phyloP scores from a whole-genome alignment of 2,888 invertebrate genomes.

The Chloroclystis v-ata region DNA sequence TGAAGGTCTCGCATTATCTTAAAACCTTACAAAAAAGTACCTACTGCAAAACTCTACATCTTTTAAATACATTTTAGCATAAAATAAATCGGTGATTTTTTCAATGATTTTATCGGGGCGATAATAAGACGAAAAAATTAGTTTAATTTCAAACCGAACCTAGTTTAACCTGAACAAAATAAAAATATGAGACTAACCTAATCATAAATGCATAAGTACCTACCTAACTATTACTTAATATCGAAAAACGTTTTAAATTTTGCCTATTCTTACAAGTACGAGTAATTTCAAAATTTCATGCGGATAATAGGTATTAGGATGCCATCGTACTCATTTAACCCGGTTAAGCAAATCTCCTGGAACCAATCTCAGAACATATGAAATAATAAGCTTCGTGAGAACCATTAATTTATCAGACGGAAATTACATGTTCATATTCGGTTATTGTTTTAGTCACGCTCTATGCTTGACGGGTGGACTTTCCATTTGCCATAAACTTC shows the following conservation, averaged over 20 bases:
- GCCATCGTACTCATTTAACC: constrained; percentile 60
- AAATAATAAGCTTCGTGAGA: constrained; percentile 56
- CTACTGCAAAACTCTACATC: constrained; percentile 10
- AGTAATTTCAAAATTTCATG: constrained; percentile 60
- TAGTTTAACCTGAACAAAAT: too few relatives aligned
- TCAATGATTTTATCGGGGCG: too few relatives aligned
- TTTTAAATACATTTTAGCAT: too few relatives aligned
- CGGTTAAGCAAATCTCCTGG: constrained; percentile 60
- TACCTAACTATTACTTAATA: too few relatives aligned
- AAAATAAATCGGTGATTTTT: too few relatives aligned
- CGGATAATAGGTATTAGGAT: constrained; percentile 60
- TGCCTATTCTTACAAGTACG: too few relatives aligned
- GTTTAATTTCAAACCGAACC: too few relatives aligned
- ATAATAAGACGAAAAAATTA: too few relatives aligned
- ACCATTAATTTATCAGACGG: constrained; percentile 41
- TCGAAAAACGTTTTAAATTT: too few relatives aligned
- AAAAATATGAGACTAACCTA: too few relatives aligned
- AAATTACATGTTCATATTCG: constrained; percentile 32
- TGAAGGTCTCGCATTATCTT: constrained; percentile 55
- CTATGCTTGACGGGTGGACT: constrained; percentile 6
- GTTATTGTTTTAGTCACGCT: constrained; percentile 20
- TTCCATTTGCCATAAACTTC: constrained; percentile 7
- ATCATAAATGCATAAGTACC: too few relatives aligned
- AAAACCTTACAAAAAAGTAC: constrained; percentile 32
- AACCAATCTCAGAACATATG: constrained; percentile 69